A percentile compares a stretch with the other conserved stretches of the same genome.
Conservation (phyloP, 2,113 vertebrate genomes). For the Macaca nemestrina region DNA sequence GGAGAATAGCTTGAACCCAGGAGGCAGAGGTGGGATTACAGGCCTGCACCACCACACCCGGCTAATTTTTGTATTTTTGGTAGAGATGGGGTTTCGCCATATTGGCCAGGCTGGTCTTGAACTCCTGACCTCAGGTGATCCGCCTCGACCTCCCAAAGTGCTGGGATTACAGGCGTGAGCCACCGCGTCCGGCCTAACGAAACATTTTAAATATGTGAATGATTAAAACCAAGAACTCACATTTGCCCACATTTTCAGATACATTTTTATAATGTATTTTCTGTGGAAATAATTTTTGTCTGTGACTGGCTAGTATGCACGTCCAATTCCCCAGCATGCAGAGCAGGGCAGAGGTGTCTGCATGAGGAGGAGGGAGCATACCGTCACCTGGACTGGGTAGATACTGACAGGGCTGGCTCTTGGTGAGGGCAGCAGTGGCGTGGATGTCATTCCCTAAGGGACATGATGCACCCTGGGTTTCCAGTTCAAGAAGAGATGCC, state of each 20-base stretch:
- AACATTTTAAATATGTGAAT: neutral
- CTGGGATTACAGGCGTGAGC: too few species aligned
- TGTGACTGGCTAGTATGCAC: accelerated
- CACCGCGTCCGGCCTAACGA: accelerated
- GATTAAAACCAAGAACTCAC: neutral
- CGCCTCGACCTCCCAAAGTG: too few species aligned
- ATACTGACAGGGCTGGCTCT: neutral
- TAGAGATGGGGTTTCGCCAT: too few species aligned
- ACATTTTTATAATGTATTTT: neutral
- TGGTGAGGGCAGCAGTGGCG: accelerated
- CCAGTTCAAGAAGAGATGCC: neutral
- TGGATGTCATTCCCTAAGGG: accelerated
- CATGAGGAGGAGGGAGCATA: neutral
- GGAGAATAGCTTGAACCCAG: too few species aligned
- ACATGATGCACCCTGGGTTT: accelerated
- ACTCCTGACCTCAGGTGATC: too few species aligned
- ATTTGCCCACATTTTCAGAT: neutral
- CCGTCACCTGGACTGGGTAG: accelerated
- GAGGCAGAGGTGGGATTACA: neutral
- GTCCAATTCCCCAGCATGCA: accelerated
- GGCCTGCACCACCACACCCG: too few species aligned
- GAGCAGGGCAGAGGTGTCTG: accelerated
- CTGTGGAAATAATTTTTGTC: neutral
- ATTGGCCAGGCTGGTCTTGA: too few species aligned
- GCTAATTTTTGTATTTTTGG: too few species aligned